Evolutionary conservation across 2,888 invertebrate species (phyloP).

Genomic region (Cybosia mesomella): DNA sequence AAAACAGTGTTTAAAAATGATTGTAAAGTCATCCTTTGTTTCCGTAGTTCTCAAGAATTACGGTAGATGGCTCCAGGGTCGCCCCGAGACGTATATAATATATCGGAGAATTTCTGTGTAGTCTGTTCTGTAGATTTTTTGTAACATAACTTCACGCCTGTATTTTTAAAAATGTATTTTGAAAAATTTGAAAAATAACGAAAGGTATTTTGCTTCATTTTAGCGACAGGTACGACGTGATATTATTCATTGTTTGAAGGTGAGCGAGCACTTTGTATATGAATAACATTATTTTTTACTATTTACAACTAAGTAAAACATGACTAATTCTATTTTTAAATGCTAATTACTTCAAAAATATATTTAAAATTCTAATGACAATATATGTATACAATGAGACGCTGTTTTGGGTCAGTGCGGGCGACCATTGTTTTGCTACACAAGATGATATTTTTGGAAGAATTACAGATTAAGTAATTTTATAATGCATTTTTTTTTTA

Average conservation of each 20-base stretch:
- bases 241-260: neutral
- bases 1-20: no score
- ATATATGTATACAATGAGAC: neutral
- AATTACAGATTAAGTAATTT: constrained; percentile 1
- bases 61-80: no score
- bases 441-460: neutral
- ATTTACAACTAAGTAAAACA: neutral
- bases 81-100: no score
- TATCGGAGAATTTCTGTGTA: no score
- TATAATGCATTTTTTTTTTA: neutral
- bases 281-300: neutral
- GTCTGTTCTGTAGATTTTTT: no score
- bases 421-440: neutral
- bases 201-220: neutral
- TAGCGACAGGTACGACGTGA: neutral
- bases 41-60: no score
- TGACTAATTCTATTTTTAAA: neutral
- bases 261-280: neutral
- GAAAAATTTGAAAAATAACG: no score
- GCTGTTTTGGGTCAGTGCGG: neutral
- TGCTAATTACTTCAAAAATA: neutral
- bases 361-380: neutral
- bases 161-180: no score
- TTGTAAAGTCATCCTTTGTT: no score
- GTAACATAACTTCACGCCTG: no score